Evolutionary conservation across 2,888 invertebrate species (phyloP), one percentile per base, ranked within the genome.

Genomic region (Encarsia formosa): DNA sequence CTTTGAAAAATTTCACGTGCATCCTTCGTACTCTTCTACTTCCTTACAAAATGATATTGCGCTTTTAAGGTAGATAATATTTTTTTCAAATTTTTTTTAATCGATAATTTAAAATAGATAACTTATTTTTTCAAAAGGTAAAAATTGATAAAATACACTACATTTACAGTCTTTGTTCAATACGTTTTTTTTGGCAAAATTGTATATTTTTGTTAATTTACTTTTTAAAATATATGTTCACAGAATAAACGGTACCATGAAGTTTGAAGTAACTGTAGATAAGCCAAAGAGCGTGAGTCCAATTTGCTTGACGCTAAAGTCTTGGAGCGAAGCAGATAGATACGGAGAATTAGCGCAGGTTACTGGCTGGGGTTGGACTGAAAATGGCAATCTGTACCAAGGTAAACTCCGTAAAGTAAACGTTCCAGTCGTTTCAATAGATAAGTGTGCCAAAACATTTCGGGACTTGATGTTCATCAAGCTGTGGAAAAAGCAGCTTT

Each of bases 281-380:
- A n/a, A n/a, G 16, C 51, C 61, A 4, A 47, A 52, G 23, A 63
- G 52, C 43, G 58, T 63, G 2, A 57, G 60, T 13, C 62, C 65
- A 5, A 63, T 67, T 20, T 67, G 67, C 49, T 47, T 67, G 35
- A 57, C 13, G n/a, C 24, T 8, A 39, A 51, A 37, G 0, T 19
- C 39, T 2, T 29, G 31, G 11, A 13, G 11, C 26, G n/a, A 6
- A 9, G 1, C 8, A 6, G 8, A 19, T 16, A 4, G 15, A 16
- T 23, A 15, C 16, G 24, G 32, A 19, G 18, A 11, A 26, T 16
- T 16, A 9, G 52, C 40, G 15, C 35, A 55, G 2, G 62, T 63
- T 0, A 58, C 63, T n/a, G 67, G 67, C n/a, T 67, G 65, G 65
- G 67, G 67, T 15, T 45, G 58, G 3, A 19, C 3, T 2, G 61